Evolutionary conservation across 2,888 invertebrate genomes (phyloP).

Genomic region (Thereva unica): DNA sequence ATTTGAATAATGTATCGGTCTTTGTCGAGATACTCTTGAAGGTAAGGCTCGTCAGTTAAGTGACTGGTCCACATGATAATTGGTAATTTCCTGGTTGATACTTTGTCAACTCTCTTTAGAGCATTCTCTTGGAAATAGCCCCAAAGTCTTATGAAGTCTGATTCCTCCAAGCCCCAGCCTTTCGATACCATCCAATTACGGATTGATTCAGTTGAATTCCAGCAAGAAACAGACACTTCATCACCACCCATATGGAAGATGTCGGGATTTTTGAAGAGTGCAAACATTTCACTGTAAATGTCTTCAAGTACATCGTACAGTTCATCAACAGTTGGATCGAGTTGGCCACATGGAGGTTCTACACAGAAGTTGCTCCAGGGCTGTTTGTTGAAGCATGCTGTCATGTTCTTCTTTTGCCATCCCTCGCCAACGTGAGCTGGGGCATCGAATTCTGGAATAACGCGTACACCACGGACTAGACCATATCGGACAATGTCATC

Average conservation of each 20-base stretch:
- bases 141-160: conserved; percentile 72
- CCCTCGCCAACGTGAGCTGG: conserved; percentile 89
- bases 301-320: conserved; percentile 71
- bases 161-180: conserved; percentile 65
- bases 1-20: conserved; percentile 81
- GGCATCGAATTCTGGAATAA: conserved; percentile 90
- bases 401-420: conserved; percentile 73
- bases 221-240: conserved; percentile 71
- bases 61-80: conserved; percentile 82
- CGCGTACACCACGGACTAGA: conserved; percentile 75
- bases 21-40: conserved; percentile 70
- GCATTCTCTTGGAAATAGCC: conserved; percentile 69
- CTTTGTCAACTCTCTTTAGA: conserved; percentile 50
- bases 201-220: conserved; percentile 74
- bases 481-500: conserved; percentile 69
- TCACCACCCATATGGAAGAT: conserved; percentile 90
- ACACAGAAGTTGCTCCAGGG: conserved; percentile 75
- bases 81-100: conserved; percentile 61
- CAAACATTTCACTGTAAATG: conserved; percentile 76
- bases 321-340: conserved; percentile 73
- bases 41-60: conserved; percentile 68
- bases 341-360: conserved; percentile 84
- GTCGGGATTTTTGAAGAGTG: conserved; percentile 61
- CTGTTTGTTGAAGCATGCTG: conserved; percentile 73
- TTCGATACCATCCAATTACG: conserved; percentile 69